phyloP scores from a whole-genome alignment of 1,140 invertebrate species.

The Tachypleus tridentatus region DNA sequence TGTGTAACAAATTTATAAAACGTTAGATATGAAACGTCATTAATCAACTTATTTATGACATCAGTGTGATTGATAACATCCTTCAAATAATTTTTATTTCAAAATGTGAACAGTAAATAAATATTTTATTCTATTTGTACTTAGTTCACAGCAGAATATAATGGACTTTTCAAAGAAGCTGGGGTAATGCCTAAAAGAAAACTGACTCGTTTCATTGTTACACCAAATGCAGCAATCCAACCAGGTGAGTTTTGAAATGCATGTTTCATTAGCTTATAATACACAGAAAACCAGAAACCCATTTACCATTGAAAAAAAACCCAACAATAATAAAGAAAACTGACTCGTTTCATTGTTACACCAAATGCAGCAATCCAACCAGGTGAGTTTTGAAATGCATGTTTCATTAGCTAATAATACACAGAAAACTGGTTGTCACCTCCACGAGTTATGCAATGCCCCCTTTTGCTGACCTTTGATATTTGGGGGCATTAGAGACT shows the following conservation, averaged over 20 bases:
- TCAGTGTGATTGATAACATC: too few relatives aligned
- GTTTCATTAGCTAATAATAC: too few relatives aligned
- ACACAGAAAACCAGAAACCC: too few relatives aligned
- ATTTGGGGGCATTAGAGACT: too few relatives aligned
- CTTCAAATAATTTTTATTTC: not conserved
- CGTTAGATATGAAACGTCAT: too few relatives aligned
- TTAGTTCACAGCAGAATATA: slow-evolving; percentile 76
- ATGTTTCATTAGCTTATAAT: too few relatives aligned
- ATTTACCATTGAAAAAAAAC: too few relatives aligned
- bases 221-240: slow-evolving; percentile 70
- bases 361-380: slow-evolving; percentile 73
- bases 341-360: slow-evolving; percentile 73
- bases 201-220: slow-evolving; percentile 70
- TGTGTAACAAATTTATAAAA: slow-evolving; percentile 4
- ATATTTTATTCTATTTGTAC: slow-evolving; percentile 2
- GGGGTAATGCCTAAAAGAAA: slow-evolving; percentile 81
- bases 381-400: slow-evolving; percentile 32
- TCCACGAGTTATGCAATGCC: too few relatives aligned
- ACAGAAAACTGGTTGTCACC: too few relatives aligned
- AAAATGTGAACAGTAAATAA: slow-evolving; percentile 8
- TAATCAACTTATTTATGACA: not conserved
- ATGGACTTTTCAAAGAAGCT: slow-evolving; percentile 65
- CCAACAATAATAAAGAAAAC: slow-evolving; percentile 41
- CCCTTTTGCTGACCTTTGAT: too few relatives aligned
- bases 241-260: slow-evolving; percentile 41